Evolutionary conservation across 2,888 invertebrate species (phyloP), one percentile per base, ranked within the genome.

Genomic region (Amitus sp.): DNA sequence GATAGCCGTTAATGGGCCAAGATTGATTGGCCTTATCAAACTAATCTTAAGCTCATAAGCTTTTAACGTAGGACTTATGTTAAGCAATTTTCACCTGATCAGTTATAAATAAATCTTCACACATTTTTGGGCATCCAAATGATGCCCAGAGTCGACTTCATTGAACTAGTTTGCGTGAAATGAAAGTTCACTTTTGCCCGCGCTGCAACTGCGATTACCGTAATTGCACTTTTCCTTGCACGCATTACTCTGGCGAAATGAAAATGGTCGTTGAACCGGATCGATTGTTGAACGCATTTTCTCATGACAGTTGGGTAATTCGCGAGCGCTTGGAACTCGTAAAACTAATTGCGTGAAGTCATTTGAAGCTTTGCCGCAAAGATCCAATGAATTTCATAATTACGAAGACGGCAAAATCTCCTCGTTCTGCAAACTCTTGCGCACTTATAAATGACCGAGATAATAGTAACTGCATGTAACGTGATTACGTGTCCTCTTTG

Each of bases 1-100:
- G 75, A 78, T 78, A 74, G 69, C 65, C 56, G 69, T 75, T 78
- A 79, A 79, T 74, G 78, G 79, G 78, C 76, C n/a, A n/a, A n/a
- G n/a, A n/a, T n/a, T n/a, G n/a, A n/a, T n/a, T n/a, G n/a, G n/a
- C n/a, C n/a, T n/a, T n/a, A n/a, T n/a, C n/a, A n/a, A n/a, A n/a
- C n/a, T n/a, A n/a, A n/a, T n/a, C n/a, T n/a, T n/a, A n/a, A n/a
- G n/a, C n/a, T n/a, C n/a, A n/a, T n/a, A n/a, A n/a, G n/a, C n/a
- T n/a, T n/a, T n/a, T n/a, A n/a, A n/a, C n/a, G n/a, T n/a, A n/a
- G n/a, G n/a, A n/a, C n/a, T n/a, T n/a, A n/a, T n/a, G n/a, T n/a
- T n/a, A n/a, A n/a, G n/a, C n/a, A n/a, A n/a, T n/a, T n/a, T n/a
- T n/a, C n/a, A 23, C 23, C 23, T 23, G 23, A 5, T 7, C 23